Evolutionary conservation across 2,113 vertebrate genomes (phyloP).

Genomic region (Columba livia): DNA sequence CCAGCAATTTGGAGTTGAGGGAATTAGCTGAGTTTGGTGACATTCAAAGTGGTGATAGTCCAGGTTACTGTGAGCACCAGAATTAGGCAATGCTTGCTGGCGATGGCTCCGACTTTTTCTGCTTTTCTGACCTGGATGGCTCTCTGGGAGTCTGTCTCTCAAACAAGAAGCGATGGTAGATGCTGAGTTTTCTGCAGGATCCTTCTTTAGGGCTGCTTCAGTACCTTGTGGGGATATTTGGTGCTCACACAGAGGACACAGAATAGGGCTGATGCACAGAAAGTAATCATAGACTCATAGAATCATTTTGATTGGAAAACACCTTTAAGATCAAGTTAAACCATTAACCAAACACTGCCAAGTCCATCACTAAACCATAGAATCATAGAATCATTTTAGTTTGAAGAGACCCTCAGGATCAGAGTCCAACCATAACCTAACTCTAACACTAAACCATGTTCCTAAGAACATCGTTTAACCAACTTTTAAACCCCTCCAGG

Average conservation of each 20-base stretch:
- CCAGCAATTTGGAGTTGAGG: neutral
- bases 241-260: neutral
- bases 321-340: too few relatives aligned
- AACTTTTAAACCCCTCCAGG: too few relatives aligned
- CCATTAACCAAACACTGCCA: too few relatives aligned
- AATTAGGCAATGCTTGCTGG: neutral
- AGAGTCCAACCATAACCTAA: too few relatives aligned
- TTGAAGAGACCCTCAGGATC: too few relatives aligned
- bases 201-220: neutral
- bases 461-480: too few relatives aligned
- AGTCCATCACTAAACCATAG: too few relatives aligned
- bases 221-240: neutral
- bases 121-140: neutral
- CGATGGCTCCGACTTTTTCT: neutral
- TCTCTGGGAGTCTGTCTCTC: neutral
- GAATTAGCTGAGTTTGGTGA: neutral
- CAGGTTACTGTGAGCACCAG: neutral
- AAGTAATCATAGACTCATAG: neutral
- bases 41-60: too few relatives aligned
- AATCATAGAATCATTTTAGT: too few relatives aligned
- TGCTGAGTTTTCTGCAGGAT: neutral
- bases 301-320: too few relatives aligned
- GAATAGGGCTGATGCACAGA: neutral
- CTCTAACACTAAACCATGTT: too few relatives aligned
- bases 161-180: neutral